These are phyloP conservation scores for Hyperoplus lanceolatus DNA, from an alignment of 2,797 vertebrate species.

Conservation along the genomic window DNA sequence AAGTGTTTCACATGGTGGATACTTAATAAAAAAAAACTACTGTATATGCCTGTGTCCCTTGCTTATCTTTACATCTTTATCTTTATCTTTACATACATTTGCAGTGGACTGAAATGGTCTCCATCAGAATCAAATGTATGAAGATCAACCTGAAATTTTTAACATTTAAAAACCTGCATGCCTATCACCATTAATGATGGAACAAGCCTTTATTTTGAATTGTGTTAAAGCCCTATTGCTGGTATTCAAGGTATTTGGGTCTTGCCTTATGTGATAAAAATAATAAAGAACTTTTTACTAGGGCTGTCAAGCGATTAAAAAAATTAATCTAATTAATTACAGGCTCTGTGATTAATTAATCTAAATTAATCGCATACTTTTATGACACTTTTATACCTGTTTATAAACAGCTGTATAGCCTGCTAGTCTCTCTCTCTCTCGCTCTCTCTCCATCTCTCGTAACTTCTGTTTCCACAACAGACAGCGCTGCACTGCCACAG, in stretches of 20 bases:
- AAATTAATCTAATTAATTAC: too few relatives aligned
- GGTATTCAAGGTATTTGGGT: slow-evolving; percentile 53
- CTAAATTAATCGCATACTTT: too few relatives aligned
- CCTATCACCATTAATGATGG: background rate
- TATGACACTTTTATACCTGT: too few relatives aligned
- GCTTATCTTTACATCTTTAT: too few relatives aligned
- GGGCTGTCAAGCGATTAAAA: too few relatives aligned
- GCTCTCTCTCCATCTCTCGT: too few relatives aligned
- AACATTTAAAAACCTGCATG: background rate
- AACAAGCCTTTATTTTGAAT: slow-evolving; percentile 10
- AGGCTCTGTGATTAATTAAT: too few relatives aligned
- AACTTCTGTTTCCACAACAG: too few relatives aligned
- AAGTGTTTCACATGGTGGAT: background rate
- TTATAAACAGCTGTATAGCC: too few relatives aligned
- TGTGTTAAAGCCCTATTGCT: slow-evolving; percentile 41
- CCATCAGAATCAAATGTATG: background rate
- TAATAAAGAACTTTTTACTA: background rate
- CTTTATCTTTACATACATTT: background rate
- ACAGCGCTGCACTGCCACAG: too few relatives aligned
- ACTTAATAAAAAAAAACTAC: background rate
- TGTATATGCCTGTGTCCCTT: background rate
- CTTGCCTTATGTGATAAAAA: slow-evolving; percentile 33
- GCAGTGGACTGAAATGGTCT: background rate
- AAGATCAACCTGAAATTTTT: background rate
- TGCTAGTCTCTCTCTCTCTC: too few relatives aligned